Percentiles rank a stretch among this genome's conserved stretches.
Evolutionary conservation across 2,797 vertebrate genomes (phyloP).

Genomic region (Iguana delicatissima): DNA sequence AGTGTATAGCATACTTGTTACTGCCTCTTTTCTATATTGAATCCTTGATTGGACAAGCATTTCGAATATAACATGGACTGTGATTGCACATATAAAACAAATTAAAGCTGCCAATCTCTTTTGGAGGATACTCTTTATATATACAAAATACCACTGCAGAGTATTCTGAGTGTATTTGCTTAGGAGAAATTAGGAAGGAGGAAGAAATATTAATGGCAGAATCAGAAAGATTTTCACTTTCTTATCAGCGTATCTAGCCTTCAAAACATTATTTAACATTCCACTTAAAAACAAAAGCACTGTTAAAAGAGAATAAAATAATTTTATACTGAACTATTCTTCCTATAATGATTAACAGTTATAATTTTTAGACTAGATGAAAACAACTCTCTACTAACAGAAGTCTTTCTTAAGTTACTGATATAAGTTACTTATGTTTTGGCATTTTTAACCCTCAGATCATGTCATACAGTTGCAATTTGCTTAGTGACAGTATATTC

Average conservation of each 20-base stretch:
- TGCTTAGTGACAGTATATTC: not conserved
- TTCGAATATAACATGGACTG: slow-evolving; percentile 95
- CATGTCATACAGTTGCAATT: not conserved
- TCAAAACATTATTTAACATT: slow-evolving; percentile 36
- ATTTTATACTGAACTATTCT: not conserved
- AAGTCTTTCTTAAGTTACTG: slow-evolving; percentile 35
- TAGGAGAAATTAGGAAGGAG: slow-evolving; percentile 77
- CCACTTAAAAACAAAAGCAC: slow-evolving; percentile 51
- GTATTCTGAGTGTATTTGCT: slow-evolving; percentile 76
- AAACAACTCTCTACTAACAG: not conserved
- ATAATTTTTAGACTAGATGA: not conserved
- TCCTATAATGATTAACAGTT: not conserved
- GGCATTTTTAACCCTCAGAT: not conserved
- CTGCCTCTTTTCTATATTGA: slow-evolving; percentile 87
- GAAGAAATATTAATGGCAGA: slow-evolving; percentile 52
- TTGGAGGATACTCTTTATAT: slow-evolving; percentile 92
- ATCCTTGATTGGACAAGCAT: slow-evolving; percentile 97
- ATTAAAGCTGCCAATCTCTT: slow-evolving; percentile 97
- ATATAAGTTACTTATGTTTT: not conserved
- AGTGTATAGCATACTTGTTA: slow-evolving; percentile 92
- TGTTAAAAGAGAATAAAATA: slow-evolving; percentile 1
- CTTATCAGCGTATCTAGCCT: slow-evolving; percentile 58
- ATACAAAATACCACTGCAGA: slow-evolving; percentile 74
- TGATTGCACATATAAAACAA: slow-evolving; percentile 99
- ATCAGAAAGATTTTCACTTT: slow-evolving; percentile 68